Evolutionary conservation across 1,140 invertebrate genomes (phyloP).

Genomic region (Achroia grisella): DNA sequence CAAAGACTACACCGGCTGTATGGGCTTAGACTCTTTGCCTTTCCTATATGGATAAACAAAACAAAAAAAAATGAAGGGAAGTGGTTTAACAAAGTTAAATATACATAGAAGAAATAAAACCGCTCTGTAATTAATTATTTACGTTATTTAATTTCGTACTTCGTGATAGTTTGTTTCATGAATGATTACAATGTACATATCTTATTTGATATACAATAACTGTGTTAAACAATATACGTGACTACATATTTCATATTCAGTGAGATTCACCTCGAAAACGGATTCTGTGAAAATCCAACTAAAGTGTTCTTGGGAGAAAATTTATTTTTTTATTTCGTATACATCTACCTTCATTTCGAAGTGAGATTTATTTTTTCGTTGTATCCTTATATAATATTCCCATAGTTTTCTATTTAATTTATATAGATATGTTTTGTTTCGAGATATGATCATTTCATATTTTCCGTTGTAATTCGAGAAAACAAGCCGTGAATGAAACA

Average conservation of each 20-base stretch:
- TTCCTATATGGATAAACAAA: too few relatives aligned
- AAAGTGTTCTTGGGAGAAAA: slow-evolving; percentile 27
- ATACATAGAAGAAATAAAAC: slow-evolving; percentile 9
- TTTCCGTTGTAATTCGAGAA: slow-evolving; percentile 1
- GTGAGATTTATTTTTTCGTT: slow-evolving; percentile 44
- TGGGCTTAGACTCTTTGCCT: too few relatives aligned
- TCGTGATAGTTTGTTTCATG: slow-evolving; percentile 52
- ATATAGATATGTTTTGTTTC: slow-evolving; percentile 61
- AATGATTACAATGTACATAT: slow-evolving; percentile 61
- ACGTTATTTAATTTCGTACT: slow-evolving; percentile 57
- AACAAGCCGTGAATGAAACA: slow-evolving; percentile 1
- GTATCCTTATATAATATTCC: slow-evolving; percentile 19
- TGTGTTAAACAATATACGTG: slow-evolving; percentile 53
- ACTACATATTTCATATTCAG: slow-evolving; percentile 53
- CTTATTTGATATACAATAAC: slow-evolving; percentile 50
- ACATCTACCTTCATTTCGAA: slow-evolving; percentile 37
- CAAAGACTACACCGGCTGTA: too few relatives aligned
- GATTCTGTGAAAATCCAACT: slow-evolving; percentile 33
- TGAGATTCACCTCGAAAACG: slow-evolving; percentile 38
- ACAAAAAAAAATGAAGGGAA: too few relatives aligned
- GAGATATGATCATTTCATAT: slow-evolving; percentile 48
- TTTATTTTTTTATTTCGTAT: slow-evolving; percentile 53
- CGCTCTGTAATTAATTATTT: slow-evolving; percentile 20
- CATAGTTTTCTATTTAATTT: slow-evolving; percentile 17
- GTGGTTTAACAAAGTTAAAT: too few relatives aligned